These are phyloP conservation scores for Cheiracanthium punctorium DNA, from an alignment of 2,888 invertebrate genomes.

Conservation along the genomic window DNA sequence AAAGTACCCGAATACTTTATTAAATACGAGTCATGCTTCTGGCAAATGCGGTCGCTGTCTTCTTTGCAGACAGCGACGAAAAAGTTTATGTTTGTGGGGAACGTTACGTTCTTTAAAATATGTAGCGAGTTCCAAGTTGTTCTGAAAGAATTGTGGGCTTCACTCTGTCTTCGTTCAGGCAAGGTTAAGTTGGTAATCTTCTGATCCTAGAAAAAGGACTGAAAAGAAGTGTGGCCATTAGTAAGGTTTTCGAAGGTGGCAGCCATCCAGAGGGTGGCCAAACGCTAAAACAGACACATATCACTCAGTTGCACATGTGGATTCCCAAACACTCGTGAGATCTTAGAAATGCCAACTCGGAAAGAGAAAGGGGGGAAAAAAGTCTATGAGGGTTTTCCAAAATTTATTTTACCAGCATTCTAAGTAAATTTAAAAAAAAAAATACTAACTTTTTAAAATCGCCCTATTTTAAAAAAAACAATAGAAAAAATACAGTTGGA, in stretches of 20 bases:
- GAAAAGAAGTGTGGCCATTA: constrained; percentile 60
- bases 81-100: not conserved
- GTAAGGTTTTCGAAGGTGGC: constrained; percentile 39
- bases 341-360: no score
- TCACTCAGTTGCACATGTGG: not conserved
- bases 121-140: constrained; percentile 18
- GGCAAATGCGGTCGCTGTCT: constrained; percentile 20
- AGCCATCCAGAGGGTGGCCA: constrained; percentile 66
- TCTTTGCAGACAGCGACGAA: constrained; percentile 36
- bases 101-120: not conserved
- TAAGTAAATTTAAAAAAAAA: no score
- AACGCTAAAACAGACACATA: constrained; percentile 43
- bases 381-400: no score
- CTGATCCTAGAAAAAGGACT: constrained; percentile 64
- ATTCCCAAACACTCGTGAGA: not conserved
- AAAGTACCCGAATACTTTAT: constrained; percentile 21
- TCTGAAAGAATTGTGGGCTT: constrained; percentile 41
- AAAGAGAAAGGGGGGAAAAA: no score
- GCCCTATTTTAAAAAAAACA: no score
- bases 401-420: no score
- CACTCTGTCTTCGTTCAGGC: constrained; percentile 13
- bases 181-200: constrained; percentile 5
- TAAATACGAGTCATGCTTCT: constrained; percentile 21
- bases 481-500: no score
- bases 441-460: no score